A percentile compares a stretch with the other conserved stretches of the same genome.
Conservation (phyloP, 2,797 vertebrate genomes). For the Onychomys arenicola region DNA sequence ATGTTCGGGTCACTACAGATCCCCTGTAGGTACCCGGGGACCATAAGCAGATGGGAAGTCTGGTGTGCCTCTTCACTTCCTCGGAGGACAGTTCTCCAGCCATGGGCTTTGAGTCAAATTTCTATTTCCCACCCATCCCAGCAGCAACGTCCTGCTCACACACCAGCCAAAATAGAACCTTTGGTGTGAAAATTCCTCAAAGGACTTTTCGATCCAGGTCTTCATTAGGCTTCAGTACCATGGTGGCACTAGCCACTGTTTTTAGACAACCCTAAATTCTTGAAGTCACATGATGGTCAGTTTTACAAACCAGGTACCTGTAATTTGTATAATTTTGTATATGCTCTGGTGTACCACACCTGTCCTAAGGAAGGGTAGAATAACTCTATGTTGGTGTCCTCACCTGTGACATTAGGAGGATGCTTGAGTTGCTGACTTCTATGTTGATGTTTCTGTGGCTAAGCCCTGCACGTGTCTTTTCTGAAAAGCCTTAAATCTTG, state of each 20-base stretch:
- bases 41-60: conserved; percentile 75
- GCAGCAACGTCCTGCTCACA: conserved; percentile 87
- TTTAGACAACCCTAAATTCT: conserved; percentile 77
- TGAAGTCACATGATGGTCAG: conserved; percentile 77
- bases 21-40: rapidly evolving
- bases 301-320: conserved; percentile 86
- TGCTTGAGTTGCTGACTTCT: conserved; percentile 84
- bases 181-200: conserved; percentile 89
- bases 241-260: conserved; percentile 84
- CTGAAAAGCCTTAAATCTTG: conserved; percentile 94
- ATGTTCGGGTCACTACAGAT: not conserved
- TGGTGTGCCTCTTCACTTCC: conserved; percentile 84
- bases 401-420: conserved; percentile 82
- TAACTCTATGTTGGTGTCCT: conserved; percentile 83
- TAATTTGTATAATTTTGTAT: conserved; percentile 71
- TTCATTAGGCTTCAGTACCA: conserved; percentile 82
- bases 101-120: conserved; percentile 80
- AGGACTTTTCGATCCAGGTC: conserved; percentile 85
- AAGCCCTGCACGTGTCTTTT: conserved; percentile 87
- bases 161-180: conserved; percentile 87
- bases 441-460: conserved; percentile 86
- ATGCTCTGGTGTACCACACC: conserved; percentile 83
- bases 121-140: conserved; percentile 79
- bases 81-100: conserved; percentile 72
- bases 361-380: conserved; percentile 84